phyloP scores from a whole-genome alignment of 2,797 vertebrate species.

The Helostoma temminkii region DNA sequence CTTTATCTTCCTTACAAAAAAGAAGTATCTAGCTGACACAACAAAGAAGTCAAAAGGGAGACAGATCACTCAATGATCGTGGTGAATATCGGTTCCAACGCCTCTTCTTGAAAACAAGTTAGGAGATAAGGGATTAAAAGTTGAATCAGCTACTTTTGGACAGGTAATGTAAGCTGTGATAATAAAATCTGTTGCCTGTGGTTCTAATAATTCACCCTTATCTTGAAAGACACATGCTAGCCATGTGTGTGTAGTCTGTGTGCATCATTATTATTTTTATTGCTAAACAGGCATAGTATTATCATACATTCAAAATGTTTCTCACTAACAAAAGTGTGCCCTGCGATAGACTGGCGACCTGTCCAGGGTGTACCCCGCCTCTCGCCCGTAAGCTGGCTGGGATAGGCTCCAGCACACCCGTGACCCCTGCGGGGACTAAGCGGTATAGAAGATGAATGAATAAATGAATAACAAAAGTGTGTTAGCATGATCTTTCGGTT shows the following conservation, averaged over 20 bases:
- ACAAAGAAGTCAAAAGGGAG: background rate
- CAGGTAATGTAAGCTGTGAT: slow-evolving; percentile 11
- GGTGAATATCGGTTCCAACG: slow-evolving; percentile 16
- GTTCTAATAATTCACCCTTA: slow-evolving; percentile 36
- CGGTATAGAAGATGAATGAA: too few species aligned
- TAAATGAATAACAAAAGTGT: too few species aligned
- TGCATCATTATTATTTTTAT: too few species aligned
- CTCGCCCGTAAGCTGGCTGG: too few species aligned
- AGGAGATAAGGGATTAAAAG: slow-evolving; percentile 12
- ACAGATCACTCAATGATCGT: slow-evolving; percentile 6
- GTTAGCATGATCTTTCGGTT: too few species aligned
- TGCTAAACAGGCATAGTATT: too few species aligned
- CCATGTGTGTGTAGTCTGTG: background rate
- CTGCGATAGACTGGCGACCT: too few species aligned
- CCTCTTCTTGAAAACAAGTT: slow-evolving; percentile 9
- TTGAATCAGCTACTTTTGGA: slow-evolving; percentile 26
- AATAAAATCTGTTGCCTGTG: slow-evolving; percentile 8
- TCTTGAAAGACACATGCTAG: background rate
- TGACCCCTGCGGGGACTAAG: too few species aligned
- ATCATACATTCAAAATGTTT: too few species aligned
- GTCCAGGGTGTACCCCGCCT: too few species aligned
- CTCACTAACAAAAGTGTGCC: too few species aligned
- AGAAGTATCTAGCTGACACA: background rate
- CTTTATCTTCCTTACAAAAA: background rate
- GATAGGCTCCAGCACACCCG: too few species aligned